A percentile compares a stretch with the other conserved stretches of the same genome.
These are phyloP conservation scores for Chelonus insularis DNA, from an alignment of 1,140 invertebrate genomes.

Conservation along the genomic window DNA sequence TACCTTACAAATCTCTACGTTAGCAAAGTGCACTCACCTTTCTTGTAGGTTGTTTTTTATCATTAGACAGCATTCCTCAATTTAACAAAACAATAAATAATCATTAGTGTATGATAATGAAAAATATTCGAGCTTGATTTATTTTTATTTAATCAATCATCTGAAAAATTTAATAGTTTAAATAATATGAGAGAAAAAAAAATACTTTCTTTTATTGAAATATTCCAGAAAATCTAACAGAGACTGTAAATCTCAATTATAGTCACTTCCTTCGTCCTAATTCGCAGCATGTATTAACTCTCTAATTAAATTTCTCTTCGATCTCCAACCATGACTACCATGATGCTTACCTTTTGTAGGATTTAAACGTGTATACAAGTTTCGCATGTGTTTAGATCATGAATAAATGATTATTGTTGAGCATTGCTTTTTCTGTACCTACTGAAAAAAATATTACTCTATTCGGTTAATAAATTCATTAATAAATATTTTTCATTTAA, in stretches of 20 bases:
- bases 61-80: background rate
- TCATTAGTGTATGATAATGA: too few species aligned
- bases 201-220: background rate
- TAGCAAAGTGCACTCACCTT: slow-evolving; percentile 6
- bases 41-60: slow-evolving; percentile 12
- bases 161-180: background rate
- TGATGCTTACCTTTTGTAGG: background rate
- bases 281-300: slow-evolving; percentile 1
- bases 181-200: too few species aligned
- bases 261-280: background rate
- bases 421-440: too few species aligned
- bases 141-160: background rate
- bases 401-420: too few species aligned
- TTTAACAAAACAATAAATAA: slow-evolving; percentile 2
- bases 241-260: too few species aligned
- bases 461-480: too few species aligned
- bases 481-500: too few species aligned
- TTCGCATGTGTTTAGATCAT: too few species aligned
- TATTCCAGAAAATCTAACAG: too few species aligned
- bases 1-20: background rate
- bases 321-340: background rate
- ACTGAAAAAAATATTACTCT: too few species aligned
- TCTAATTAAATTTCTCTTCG: slow-evolving; percentile 25
- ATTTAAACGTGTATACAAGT: background rate
- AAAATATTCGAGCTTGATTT: too few species aligned